phyloP scores from a whole-genome alignment of 1,140 invertebrate species.

The Orius laevigatus region DNA sequence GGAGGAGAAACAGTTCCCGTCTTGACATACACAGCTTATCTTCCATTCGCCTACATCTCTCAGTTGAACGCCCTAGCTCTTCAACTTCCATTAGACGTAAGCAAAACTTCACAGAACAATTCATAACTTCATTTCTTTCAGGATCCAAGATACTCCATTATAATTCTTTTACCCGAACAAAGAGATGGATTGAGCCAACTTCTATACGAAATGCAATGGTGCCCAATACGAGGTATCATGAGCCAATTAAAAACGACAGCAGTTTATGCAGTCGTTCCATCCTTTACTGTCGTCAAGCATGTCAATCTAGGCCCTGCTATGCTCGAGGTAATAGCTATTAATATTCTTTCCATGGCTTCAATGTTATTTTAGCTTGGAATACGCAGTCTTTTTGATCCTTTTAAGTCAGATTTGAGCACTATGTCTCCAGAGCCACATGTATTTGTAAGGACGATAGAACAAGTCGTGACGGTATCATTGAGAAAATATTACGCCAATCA shows the following conservation, averaged over 20 bases:
- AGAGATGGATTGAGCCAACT: conserved; percentile 28
- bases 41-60: conserved; percentile 59
- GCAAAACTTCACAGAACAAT: conserved; percentile 18
- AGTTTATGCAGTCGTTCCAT: conserved; percentile 55
- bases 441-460: conserved; percentile 63
- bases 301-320: conserved; percentile 56
- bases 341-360: neutral
- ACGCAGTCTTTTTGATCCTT: conserved; percentile 56
- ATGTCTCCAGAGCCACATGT: conserved; percentile 56
- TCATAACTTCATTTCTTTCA: conserved; percentile 20
- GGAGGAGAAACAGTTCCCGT: conserved; percentile 20
- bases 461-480: conserved; percentile 62
- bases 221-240: conserved; percentile 42
- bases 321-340: conserved; percentile 41
- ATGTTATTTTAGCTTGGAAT: conserved; percentile 44
- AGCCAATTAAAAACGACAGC: conserved; percentile 44
- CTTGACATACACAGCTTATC: conserved; percentile 51
- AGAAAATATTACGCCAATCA: conserved; percentile 37
- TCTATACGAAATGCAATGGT: conserved; percentile 25
- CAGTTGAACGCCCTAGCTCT: conserved; percentile 48
- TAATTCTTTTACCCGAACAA: conserved; percentile 32
- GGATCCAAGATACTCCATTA: conserved; percentile 34
- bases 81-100: conserved; percentile 54
- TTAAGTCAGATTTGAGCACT: conserved; percentile 50
- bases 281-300: conserved; percentile 58